Conservation (phyloP, 2,888 invertebrate genomes). For the Hesperia comma region DNA sequence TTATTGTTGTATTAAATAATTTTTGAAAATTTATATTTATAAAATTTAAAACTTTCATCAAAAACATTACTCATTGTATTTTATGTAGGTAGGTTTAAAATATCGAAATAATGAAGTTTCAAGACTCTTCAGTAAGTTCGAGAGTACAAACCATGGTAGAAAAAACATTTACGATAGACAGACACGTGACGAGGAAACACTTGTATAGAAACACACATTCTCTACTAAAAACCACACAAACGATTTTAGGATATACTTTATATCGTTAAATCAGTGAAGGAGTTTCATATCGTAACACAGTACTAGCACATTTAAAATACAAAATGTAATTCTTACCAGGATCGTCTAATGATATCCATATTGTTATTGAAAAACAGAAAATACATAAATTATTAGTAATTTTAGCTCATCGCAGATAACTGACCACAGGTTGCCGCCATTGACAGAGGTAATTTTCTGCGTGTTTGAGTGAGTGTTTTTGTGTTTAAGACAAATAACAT, state of each 20-base stretch:
- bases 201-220: slow-evolving; percentile 28
- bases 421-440: neutral
- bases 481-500: too few relatives aligned
- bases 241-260: slow-evolving; percentile 28
- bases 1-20: too few relatives aligned
- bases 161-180: slow-evolving; percentile 38
- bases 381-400: slow-evolving; percentile 65
- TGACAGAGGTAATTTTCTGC: neutral
- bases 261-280: slow-evolving; percentile 27
- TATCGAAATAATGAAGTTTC: neutral
- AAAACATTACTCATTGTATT: too few relatives aligned
- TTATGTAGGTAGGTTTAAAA: too few relatives aligned
- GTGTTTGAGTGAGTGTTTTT: too few relatives aligned
- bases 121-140: slow-evolving; percentile 26
- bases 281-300: slow-evolving; percentile 29
- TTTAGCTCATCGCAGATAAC: slow-evolving; percentile 22
- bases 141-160: slow-evolving; percentile 43
- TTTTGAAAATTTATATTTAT: neutral
- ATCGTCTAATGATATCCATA: slow-evolving; percentile 77
- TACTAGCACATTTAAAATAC: slow-evolving; percentile 41
- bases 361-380: slow-evolving; percentile 79
- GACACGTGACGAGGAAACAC: slow-evolving; percentile 36
- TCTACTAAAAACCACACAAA: slow-evolving; percentile 31
- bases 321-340: slow-evolving; percentile 71
- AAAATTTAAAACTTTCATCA: too few relatives aligned